Conservation (phyloP, 2,888 invertebrate species). For the Argynnis bischoffii region DNA sequence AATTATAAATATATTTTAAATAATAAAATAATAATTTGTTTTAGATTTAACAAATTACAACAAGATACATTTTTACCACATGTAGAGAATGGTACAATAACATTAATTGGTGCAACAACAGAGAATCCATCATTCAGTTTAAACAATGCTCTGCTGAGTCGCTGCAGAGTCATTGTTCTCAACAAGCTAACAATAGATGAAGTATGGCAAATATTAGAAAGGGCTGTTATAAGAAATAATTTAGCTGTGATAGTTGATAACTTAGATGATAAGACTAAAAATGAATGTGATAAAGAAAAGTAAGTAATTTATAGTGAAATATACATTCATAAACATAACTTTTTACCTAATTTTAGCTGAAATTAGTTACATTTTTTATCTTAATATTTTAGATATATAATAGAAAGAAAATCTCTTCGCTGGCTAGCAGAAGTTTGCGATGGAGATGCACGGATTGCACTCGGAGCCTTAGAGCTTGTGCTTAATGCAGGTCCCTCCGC, state of each 20-base stretch:
- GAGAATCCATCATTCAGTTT: conserved; percentile 94
- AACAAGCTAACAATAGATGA: conserved; percentile 85
- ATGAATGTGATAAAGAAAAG: conserved; percentile 44
- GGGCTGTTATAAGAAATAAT: conserved; percentile 72
- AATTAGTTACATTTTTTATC: not conserved
- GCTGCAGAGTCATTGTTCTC: conserved; percentile 89
- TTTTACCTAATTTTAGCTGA: not conserved
- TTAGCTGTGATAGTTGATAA: conserved; percentile 55
- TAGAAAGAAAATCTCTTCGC: conserved; percentile 83
- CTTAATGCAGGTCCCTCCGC: conserved; percentile 73
- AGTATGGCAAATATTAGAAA: conserved; percentile 83
- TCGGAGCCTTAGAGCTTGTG: conserved; percentile 88
- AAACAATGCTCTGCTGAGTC: conserved; percentile 89
- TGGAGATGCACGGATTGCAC: conserved; percentile 90
- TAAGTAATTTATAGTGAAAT: conserved; percentile 40
- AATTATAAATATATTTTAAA: no score
- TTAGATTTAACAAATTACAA: conserved; percentile 90
- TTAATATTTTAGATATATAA: conserved; percentile 52
- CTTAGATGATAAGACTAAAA: conserved; percentile 43
- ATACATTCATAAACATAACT: not conserved
- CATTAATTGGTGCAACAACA: conserved; percentile 91
- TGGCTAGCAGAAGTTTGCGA: conserved; percentile 90
- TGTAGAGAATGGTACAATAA: conserved; percentile 90
- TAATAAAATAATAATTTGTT: conserved; percentile 34
- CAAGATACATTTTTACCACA: conserved; percentile 92